Conservation (phyloP, 2,888 invertebrate genomes). For the Perithous albicinctus region DNA sequence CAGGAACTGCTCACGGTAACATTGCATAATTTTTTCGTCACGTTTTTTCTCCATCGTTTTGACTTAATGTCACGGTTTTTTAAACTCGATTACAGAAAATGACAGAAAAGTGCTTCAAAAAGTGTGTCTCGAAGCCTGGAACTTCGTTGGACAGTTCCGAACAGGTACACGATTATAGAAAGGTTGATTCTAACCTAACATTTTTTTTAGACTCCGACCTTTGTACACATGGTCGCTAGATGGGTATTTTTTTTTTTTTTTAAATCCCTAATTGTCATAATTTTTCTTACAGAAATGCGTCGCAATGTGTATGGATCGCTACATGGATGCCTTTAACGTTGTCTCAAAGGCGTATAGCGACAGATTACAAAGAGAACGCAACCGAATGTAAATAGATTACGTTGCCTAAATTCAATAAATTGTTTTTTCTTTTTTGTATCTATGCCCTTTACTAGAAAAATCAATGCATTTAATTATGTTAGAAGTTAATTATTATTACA, state of each 20-base stretch:
- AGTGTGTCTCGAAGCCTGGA: slow-evolving; percentile 96
- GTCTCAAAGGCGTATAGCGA: slow-evolving; percentile 95
- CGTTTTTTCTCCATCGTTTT: slow-evolving; percentile 36
- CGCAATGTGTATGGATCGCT: slow-evolving; percentile 99
- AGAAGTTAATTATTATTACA: neutral
- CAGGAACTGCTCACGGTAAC: slow-evolving; percentile 95
- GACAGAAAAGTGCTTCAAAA: slow-evolving; percentile 98
- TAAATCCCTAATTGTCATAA: slow-evolving; percentile 16
- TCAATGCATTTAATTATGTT: slow-evolving; percentile 26
- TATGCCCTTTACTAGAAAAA: slow-evolving; percentile 16
- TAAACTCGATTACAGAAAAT: slow-evolving; percentile 90
- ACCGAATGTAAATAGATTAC: slow-evolving; percentile 86
- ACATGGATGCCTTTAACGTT: slow-evolving; percentile 98
- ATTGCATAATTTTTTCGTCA: slow-evolving; percentile 70
- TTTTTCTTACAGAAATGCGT: slow-evolving; percentile 93
- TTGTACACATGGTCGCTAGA: neutral
- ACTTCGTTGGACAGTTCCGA: slow-evolving; percentile 94
- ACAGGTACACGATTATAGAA: slow-evolving; percentile 86
- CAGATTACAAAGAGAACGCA: slow-evolving; percentile 93
- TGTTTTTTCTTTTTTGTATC: slow-evolving; percentile 57
- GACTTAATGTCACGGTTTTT: slow-evolving; percentile 29
- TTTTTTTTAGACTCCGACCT: slow-evolving; percentile 17
- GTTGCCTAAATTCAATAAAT: slow-evolving; percentile 45
- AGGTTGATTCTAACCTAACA: slow-evolving; percentile 41
- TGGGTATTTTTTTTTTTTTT: neutral